These are phyloP conservation scores for Neoscelio sp. DNA, from an alignment of 2,888 invertebrate genomes.

Conservation along the genomic window DNA sequence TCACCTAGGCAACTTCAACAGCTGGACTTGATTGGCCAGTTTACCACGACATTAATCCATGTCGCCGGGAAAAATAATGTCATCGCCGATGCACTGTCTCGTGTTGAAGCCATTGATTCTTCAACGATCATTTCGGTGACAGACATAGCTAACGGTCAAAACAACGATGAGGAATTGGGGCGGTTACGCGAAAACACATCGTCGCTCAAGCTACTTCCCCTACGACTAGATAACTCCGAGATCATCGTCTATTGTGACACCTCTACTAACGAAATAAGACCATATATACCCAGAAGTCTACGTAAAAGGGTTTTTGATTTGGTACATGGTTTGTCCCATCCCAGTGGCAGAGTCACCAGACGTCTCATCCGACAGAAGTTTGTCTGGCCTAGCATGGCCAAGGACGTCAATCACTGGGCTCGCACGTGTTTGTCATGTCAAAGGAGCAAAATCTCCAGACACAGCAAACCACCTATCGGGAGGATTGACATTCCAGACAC, in stretches of 20 bases:
- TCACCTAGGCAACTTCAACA: too few species aligned
- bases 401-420: constrained; percentile 73
- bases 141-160: too few species aligned
- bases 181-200: too few species aligned
- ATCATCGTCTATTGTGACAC: constrained; percentile 56
- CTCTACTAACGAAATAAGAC: constrained; percentile 57
- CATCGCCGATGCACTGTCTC: too few species aligned
- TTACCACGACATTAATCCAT: too few species aligned
- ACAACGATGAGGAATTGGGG: too few species aligned
- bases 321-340: constrained; percentile 64
- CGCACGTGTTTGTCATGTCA: constrained; percentile 75
- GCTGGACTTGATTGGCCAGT: too few species aligned
- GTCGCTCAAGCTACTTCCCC: too few species aligned
- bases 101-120: too few species aligned
- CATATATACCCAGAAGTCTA: constrained; percentile 61
- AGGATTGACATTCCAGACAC: constrained; percentile 68
- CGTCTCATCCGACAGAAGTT: constrained; percentile 69
- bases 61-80: too few species aligned
- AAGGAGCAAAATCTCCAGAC: constrained; percentile 71
- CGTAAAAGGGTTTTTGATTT: constrained; percentile 60
- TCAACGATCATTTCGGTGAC: too few species aligned
- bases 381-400: constrained; percentile 73
- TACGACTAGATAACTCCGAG: too few species aligned
- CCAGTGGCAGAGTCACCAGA: constrained; percentile 64
- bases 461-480: constrained; percentile 67